Conservation (phyloP, 2,888 invertebrate species). For the Galerucella nymphaeae region DNA sequence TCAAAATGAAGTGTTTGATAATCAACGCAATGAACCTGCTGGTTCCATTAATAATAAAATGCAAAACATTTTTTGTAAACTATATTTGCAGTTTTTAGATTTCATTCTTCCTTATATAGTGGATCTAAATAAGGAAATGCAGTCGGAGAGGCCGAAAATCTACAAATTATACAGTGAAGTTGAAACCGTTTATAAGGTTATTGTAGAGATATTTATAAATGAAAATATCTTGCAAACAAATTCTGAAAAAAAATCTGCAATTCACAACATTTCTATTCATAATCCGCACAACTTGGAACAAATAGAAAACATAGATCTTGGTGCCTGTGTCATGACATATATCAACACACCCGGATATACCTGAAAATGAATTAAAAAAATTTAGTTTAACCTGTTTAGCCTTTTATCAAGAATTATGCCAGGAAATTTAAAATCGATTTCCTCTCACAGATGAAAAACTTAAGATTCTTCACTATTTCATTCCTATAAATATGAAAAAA, state of each 20-base stretch:
- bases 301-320: conserved; percentile 4
- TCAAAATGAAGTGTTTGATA: conserved; percentile 13
- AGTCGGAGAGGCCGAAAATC: no score
- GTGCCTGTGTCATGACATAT: not conserved
- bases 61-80: not conserved
- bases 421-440: not conserved
- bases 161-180: no score
- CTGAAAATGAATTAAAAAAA: not conserved
- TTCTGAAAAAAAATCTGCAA: not conserved
- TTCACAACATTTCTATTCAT: not conserved
- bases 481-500: not conserved
- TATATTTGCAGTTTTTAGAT: not conserved
- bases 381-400: not conserved
- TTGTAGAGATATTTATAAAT: not conserved
- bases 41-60: not conserved
- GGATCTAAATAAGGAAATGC: conserved; percentile 1
- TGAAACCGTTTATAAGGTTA: not conserved
- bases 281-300: not conserved
- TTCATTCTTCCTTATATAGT: not conserved
- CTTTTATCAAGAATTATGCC: not conserved
- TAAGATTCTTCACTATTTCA: not conserved
- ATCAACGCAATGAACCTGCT: not conserved
- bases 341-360: not conserved
- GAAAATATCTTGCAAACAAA: not conserved
- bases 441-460: not conserved